phyloP scores from a whole-genome alignment of 2,888 invertebrate species.

The Netelia melanura region DNA sequence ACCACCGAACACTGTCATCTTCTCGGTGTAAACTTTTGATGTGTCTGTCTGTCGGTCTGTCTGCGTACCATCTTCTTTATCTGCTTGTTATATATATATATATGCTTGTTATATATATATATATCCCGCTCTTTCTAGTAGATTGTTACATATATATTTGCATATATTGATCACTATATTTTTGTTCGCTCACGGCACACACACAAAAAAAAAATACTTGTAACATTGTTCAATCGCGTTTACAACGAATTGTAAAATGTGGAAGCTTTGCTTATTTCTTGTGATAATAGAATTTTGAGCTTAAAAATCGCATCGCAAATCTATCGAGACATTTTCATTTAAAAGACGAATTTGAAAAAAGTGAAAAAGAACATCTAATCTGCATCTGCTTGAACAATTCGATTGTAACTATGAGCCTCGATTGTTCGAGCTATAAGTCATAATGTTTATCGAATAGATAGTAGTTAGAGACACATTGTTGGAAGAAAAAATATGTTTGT shows the following conservation, averaged over 20 bases:
- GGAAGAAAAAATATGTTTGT: slow-evolving; percentile 13
- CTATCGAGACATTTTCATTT: slow-evolving; percentile 9
- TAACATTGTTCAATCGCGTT: slow-evolving; percentile 37
- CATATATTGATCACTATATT: slow-evolving; percentile 43
- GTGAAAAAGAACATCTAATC: slow-evolving; percentile 1
- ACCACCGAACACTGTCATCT: slow-evolving; percentile 83
- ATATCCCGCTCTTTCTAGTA: slow-evolving; percentile 50
- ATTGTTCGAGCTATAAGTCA: slow-evolving; percentile 28
- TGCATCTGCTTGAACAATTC: slow-evolving; percentile 52
- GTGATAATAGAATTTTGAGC: neutral
- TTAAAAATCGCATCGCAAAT: slow-evolving; percentile 4
- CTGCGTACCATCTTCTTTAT: slow-evolving; percentile 73
- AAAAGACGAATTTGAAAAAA: neutral
- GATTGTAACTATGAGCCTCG: slow-evolving; percentile 40
- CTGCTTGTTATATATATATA: slow-evolving; percentile 61
- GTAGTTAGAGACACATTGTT: slow-evolving; percentile 55
- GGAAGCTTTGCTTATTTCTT: slow-evolving; percentile 33
- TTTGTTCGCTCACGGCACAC: slow-evolving; percentile 61
- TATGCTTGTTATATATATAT: neutral
- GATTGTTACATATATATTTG: slow-evolving; percentile 36
- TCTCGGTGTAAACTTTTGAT: slow-evolving; percentile 81
- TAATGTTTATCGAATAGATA: slow-evolving; percentile 43
- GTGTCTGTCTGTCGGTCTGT: slow-evolving; percentile 78
- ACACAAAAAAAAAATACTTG: slow-evolving; percentile 26
- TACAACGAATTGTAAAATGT: slow-evolving; percentile 42